A percentile compares a stretch with the other conserved stretches of the same genome.
Evolutionary conservation across 2,888 invertebrate species (phyloP).

Genomic region (Drosophila sordidula): DNA sequence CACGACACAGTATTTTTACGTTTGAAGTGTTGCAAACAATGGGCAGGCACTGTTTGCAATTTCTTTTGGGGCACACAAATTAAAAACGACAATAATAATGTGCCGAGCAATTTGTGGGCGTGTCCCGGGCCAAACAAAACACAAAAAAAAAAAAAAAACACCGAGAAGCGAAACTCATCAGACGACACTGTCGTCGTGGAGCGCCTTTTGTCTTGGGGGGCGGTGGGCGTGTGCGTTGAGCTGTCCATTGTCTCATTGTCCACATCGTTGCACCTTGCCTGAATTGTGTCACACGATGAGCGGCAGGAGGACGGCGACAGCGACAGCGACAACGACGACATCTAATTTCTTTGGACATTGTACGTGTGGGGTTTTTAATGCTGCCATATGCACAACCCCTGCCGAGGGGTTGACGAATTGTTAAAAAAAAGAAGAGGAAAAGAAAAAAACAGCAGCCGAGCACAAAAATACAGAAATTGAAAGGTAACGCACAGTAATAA

Average conservation of each 20-base stretch:
- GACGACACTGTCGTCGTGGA: constrained; percentile 57
- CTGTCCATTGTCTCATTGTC: constrained; percentile 70
- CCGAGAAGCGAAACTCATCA: constrained; percentile 63
- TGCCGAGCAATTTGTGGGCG: constrained; percentile 69
- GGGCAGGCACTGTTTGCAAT: constrained; percentile 58
- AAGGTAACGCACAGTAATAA: constrained; percentile 45
- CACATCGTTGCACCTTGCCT: constrained; percentile 68
- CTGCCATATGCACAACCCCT: constrained; percentile 84
- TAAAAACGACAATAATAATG: constrained; percentile 79
- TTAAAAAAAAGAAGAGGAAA: constrained; percentile 34
- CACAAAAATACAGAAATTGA: constrained; percentile 33
- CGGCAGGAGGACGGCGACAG: constrained; percentile 6
- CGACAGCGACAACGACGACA: constrained; percentile 49
- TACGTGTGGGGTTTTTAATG: constrained; percentile 83
- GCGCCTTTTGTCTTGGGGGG: constrained; percentile 56
- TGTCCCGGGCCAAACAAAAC: constrained; percentile 33
- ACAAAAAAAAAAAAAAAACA: constrained; percentile 11
- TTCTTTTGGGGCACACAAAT: constrained; percentile 66
- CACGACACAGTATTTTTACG: constrained; percentile 39
- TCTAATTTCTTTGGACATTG: constrained; percentile 80
- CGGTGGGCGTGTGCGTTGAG: constrained; percentile 53
- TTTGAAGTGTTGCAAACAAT: constrained; percentile 75
- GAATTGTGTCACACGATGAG: constrained; percentile 79
- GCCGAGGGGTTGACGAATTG: constrained; percentile 63
- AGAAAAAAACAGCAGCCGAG: constrained; percentile 37